Conservation (phyloP, 1,140 invertebrate genomes). For the Lysiphlebus fabarum region DNA sequence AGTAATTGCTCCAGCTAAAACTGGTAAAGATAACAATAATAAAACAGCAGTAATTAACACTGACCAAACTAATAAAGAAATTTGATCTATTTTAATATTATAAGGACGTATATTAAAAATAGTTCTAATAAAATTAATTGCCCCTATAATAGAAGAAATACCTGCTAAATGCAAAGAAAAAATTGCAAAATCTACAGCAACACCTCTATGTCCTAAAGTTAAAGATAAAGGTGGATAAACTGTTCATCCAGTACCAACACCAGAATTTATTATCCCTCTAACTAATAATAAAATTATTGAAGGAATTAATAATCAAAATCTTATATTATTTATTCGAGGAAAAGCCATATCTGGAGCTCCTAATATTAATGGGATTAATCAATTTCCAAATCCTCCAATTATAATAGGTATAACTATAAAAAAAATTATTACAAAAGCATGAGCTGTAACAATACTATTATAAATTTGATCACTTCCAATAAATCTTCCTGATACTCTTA, state of each 20-base stretch:
- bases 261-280: conserved; percentile 60
- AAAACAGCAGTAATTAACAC: conserved; percentile 67
- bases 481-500: conserved; percentile 60
- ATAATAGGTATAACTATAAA: conserved; percentile 76
- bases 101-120: conserved; percentile 59
- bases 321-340: conserved; percentile 75
- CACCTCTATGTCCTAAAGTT: conserved; percentile 58
- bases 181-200: conserved; percentile 67
- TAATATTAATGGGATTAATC: conserved; percentile 70
- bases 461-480: conserved; percentile 72
- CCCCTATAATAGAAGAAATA: conserved; percentile 65
- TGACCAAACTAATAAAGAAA: conserved; percentile 65
- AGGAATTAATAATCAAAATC: conserved; percentile 69
- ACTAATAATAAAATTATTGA: conserved; percentile 60
- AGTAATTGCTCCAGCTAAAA: conserved; percentile 70
- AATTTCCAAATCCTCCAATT: conserved; percentile 78
- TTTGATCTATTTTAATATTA: conserved; percentile 55
- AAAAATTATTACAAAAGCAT: conserved; percentile 78
- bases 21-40: conserved; percentile 64
- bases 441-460: conserved; percentile 68
- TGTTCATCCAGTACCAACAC: conserved; percentile 66
- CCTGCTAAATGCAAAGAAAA: conserved; percentile 67
- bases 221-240: conserved; percentile 66
- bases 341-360: conserved; percentile 72
- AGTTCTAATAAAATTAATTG: conserved; percentile 65